These are phyloP conservation scores for Macaca fascicularis DNA, from an alignment of 2,113 vertebrate species.

Conservation along the genomic window T2T-MFA8v1.1 NC_088379.1:168733501-168734000, in stretches of 20 bases:
- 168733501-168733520: neutral
- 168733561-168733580: neutral
- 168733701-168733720: neutral
- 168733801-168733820: neutral
- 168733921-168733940: neutral
- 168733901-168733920: neutral
- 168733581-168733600: neutral
- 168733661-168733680: neutral
- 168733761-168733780: neutral
- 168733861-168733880: neutral
- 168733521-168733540: neutral
- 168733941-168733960: neutral
- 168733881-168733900: neutral
- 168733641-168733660: neutral
- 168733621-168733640: conserved; percentile 10
- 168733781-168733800: neutral
- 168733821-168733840: neutral
- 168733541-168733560: neutral
- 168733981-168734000: neutral
- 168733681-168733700: neutral
- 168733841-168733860: neutral
- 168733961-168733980: neutral
- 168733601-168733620: neutral
- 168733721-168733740: neutral
- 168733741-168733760: neutral